Conservation (phyloP, 1,140 invertebrate species). For the Apolygus lucorum region DNA sequence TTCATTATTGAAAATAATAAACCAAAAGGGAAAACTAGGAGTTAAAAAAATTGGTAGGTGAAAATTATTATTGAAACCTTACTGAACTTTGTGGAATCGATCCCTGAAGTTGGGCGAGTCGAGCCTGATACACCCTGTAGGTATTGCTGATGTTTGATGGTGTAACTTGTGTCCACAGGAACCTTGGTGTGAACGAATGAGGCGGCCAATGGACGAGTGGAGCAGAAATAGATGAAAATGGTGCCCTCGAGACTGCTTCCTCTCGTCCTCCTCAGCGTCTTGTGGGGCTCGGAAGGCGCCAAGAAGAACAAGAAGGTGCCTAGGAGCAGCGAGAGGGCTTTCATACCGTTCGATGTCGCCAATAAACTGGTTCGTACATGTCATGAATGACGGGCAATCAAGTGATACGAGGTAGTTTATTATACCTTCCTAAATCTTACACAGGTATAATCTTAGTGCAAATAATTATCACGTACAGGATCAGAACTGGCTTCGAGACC, state of each 20-base stretch:
- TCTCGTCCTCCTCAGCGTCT: neutral
- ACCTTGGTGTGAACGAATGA: no score
- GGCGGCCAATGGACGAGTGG: neutral
- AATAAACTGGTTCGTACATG: neutral
- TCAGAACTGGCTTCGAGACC: neutral
- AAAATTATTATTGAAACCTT: no score
- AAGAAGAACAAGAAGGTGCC: neutral
- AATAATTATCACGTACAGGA: no score
- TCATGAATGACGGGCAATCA: neutral
- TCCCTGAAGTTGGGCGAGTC: no score
- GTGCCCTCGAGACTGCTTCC: slow-evolving; percentile 14
- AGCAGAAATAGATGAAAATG: slow-evolving; percentile 6
- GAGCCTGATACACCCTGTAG: no score
- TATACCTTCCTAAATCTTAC: neutral
- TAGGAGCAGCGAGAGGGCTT: slow-evolving; percentile 4
- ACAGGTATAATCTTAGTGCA: no score
- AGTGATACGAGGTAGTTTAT: neutral
- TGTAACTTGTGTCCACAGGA: no score
- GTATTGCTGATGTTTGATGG: no score
- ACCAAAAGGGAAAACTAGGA: no score
- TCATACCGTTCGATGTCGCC: neutral
- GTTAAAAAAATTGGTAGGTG: no score
- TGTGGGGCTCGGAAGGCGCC: neutral
- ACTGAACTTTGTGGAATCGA: no score
- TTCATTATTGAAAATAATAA: no score